Evolutionary conservation across 2,888 invertebrate species (phyloP).

Genomic region (Drymonia ruficornis): DNA sequence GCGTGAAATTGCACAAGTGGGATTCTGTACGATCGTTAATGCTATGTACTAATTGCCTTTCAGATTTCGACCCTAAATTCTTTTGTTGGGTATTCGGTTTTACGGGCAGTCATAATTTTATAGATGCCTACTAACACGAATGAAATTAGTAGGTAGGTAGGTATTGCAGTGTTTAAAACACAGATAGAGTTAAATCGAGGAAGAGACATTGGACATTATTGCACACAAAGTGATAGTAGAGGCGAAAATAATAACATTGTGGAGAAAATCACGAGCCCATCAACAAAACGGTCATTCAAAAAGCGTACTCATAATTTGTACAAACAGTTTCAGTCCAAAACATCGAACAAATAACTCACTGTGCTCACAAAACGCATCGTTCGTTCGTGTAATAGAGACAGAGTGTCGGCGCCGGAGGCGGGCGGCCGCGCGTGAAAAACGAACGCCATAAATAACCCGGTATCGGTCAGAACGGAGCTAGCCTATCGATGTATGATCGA

Average conservation of each 20-base stretch:
- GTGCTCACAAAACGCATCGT: slow-evolving; percentile 44
- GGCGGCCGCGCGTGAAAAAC: slow-evolving; percentile 62
- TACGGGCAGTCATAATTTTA: not conserved
- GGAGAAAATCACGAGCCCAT: too few species aligned
- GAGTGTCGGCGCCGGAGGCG: slow-evolving; percentile 50
- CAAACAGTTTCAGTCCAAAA: slow-evolving; percentile 24
- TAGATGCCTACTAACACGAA: too few species aligned
- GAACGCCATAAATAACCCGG: slow-evolving; percentile 65
- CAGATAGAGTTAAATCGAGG: too few species aligned
- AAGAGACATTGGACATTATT: too few species aligned
- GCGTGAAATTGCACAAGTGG: slow-evolving; percentile 71
- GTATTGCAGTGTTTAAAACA: too few species aligned
- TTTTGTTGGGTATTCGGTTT: not conserved
- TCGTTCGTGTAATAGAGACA: slow-evolving; percentile 54
- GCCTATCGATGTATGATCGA: slow-evolving; percentile 56
- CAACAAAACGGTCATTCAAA: slow-evolving; percentile 9
- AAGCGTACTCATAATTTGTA: slow-evolving; percentile 6
- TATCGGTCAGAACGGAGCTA: slow-evolving; percentile 46
- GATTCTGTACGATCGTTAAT: slow-evolving; percentile 54
- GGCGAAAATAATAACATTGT: too few species aligned
- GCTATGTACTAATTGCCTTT: slow-evolving; percentile 43
- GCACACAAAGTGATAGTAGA: too few species aligned
- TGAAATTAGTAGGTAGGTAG: too few species aligned
- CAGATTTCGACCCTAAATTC: slow-evolving; percentile 21
- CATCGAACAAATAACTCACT: slow-evolving; percentile 43